Base-by-base conservation (phyloP, 2,797 vertebrate genomes). In the Eupleurogrammus muticus region DNA sequence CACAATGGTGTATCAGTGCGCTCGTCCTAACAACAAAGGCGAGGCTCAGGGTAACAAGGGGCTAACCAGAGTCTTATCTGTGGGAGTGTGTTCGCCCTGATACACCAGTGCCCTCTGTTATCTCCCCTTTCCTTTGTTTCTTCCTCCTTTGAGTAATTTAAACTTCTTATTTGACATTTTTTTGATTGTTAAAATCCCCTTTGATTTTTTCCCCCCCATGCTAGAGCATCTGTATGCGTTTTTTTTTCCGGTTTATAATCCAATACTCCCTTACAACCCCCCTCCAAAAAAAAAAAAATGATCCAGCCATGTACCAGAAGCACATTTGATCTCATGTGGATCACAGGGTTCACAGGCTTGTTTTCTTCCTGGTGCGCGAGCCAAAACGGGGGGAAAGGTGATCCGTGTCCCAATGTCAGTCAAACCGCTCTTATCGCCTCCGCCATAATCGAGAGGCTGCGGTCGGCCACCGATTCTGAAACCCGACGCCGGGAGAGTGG, bases 401-500 rank as follows among this genome's bases (percentile, higher is more conserved):
- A 90, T 83, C 75, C 56, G 16, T 14, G 13, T 74, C 74, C 67
- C 64, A 61, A 50, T 79, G 82, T 87, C 85, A 74, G 79, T 90
- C 78, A 83, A 81, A 86, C 71, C 54, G 28, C 85, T 86, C 87
- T 92, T 92, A 92, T 92, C 89, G 53, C 80, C 58, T 80, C 59
- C 76, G 48, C 75, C 82, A 83, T 90, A 88, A 91, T 91, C 75
- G 80, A 73, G 75, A 83, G 67, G 76, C 46, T 51, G 70, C 44
- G 78, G 84, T 87, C 60, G 67, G 80, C 84, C 66, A 78, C 70
- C 70, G 38, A 5, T 77, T 84, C 59, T 84, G 90, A 86, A 92
- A 93, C 77, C 60, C 4, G 64, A 92, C 34, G 28, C 70, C 8
- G 51, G 63, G 85, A 79, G 77, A 81, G 75, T 48, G 0, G 77